Conservation (phyloP, 2,888 invertebrate species). For the Arrhopalites spinosus region DNA sequence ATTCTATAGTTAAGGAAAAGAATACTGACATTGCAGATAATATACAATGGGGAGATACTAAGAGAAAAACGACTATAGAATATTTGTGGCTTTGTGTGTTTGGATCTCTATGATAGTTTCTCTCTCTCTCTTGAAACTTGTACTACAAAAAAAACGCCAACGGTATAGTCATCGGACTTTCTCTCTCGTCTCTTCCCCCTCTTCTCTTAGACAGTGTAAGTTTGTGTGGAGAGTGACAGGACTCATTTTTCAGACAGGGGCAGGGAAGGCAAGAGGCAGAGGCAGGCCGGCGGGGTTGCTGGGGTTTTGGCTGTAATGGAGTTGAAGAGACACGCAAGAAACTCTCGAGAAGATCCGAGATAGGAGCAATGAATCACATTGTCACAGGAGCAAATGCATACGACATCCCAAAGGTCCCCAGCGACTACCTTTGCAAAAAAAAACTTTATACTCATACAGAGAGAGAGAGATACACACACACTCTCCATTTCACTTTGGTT, state of each 20-base stretch:
- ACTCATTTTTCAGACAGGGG: constrained; percentile 53
- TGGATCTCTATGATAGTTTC: neutral
- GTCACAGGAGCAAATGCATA: constrained; percentile 53
- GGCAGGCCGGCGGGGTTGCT: constrained; percentile 45
- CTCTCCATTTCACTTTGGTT: neutral
- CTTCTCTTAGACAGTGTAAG: constrained; percentile 40
- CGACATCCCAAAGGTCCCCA: constrained; percentile 53
- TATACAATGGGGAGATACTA: too few relatives aligned
- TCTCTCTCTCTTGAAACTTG: too few relatives aligned
- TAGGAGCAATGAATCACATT: constrained; percentile 55
- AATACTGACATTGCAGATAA: too few relatives aligned
- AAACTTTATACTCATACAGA: constrained; percentile 27
- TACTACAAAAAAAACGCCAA: too few relatives aligned
- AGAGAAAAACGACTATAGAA: too few relatives aligned
- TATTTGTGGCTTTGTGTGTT: neutral
- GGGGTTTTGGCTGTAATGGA: constrained; percentile 45
- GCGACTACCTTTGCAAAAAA: constrained; percentile 47
- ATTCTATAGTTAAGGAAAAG: too few relatives aligned
- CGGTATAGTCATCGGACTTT: neutral
- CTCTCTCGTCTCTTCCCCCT: constrained; percentile 7
- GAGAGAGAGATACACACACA: neutral
- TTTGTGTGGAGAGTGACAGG: constrained; percentile 52
- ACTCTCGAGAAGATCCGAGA: constrained; percentile 38
- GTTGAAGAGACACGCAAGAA: constrained; percentile 42
- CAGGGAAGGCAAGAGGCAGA: neutral